Conservation (phyloP, 2,113 vertebrate genomes). For the Podarcis raffonei region DNA sequence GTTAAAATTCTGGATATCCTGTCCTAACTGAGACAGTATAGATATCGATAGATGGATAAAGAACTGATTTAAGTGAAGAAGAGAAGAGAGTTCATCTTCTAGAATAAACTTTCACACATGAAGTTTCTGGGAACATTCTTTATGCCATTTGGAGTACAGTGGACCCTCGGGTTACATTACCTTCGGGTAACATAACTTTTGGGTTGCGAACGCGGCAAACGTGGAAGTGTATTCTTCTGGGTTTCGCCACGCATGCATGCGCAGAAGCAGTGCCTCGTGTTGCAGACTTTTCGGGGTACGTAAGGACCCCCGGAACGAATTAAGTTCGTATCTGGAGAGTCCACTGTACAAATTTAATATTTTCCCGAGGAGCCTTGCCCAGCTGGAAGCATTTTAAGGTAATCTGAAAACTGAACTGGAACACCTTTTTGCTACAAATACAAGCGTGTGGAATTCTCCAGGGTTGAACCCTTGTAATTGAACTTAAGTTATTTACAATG, state of each 20-base stretch:
- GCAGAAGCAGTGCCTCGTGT: no score
- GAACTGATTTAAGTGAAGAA: neutral
- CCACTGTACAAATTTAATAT: neutral
- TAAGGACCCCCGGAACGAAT: no score
- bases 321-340: no score
- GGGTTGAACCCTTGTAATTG: neutral
- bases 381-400: no score
- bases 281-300: neutral
- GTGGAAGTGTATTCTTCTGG: no score
- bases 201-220: no score
- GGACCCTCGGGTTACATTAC: no score
- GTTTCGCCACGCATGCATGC: no score
- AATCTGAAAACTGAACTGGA: no score
- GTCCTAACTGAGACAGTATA: neutral
- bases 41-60: neutral
- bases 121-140: neutral
- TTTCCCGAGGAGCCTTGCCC: neutral
- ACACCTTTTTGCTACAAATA: no score
- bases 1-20: neutral
- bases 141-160: neutral
- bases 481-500: no score
- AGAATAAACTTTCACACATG: neutral
- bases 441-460: neutral
- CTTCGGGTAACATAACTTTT: no score
- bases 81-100: neutral